Percentiles rank a stretch among this genome's conserved stretches.
These are phyloP conservation scores for Hippolais icterina DNA, from an alignment of 2,113 vertebrate genomes.

Conservation along the genomic window DNA sequence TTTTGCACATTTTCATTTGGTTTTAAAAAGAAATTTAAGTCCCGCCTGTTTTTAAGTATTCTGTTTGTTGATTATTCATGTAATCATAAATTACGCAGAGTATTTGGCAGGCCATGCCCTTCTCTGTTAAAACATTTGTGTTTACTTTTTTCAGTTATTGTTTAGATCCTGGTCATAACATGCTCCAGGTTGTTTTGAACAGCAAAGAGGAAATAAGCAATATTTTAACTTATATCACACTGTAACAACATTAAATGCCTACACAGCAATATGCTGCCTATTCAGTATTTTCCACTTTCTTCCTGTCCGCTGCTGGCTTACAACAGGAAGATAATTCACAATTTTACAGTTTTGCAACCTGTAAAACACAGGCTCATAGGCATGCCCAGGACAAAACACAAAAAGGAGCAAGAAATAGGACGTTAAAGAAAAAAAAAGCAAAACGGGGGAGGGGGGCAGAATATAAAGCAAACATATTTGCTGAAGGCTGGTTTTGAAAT, in stretches of 20 bases:
- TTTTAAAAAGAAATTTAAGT: slow-evolving; percentile 17
- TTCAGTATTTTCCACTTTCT: slow-evolving; percentile 44
- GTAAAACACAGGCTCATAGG: background rate
- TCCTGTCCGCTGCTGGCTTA: background rate
- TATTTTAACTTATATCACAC: slow-evolving; percentile 54
- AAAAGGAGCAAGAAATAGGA: background rate
- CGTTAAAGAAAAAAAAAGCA: rapidly evolving
- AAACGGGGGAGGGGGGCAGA: background rate
- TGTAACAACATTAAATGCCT: slow-evolving; percentile 8
- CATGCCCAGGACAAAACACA: background rate
- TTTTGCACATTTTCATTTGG: background rate
- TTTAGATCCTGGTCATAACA: slow-evolving; percentile 60
- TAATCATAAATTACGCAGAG: background rate
- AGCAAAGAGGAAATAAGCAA: slow-evolving; percentile 68
- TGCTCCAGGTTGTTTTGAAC: slow-evolving; percentile 62
- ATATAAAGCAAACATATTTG: background rate
- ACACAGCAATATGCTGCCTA: background rate
- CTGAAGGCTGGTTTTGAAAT: slow-evolving; percentile 12
- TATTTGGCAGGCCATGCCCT: slow-evolving; percentile 37
- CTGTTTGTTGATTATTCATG: slow-evolving; percentile 25
- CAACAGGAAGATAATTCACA: background rate
- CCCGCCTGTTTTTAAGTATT: slow-evolving; percentile 30
- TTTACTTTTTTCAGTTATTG: slow-evolving; percentile 68
- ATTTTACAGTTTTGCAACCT: background rate
- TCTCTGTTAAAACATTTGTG: slow-evolving; percentile 57